Percentiles rank a stretch among this genome's conserved stretches.
Evolutionary conservation across 2,113 vertebrate genomes (phyloP).

Genomic region (Brachirus orientalis): DNA sequence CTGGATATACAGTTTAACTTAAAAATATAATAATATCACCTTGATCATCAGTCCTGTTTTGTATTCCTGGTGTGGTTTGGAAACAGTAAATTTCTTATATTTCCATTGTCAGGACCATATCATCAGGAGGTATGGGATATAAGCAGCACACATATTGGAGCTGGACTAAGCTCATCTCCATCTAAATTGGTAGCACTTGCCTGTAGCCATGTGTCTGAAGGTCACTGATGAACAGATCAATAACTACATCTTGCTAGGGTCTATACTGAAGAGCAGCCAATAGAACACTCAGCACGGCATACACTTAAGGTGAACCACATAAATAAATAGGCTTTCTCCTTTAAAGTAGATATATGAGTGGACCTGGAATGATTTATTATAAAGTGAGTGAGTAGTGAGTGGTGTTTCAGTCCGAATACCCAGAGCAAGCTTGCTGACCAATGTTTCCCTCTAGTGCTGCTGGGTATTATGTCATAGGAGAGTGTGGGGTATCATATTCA

Average conservation of each 20-base stretch:
- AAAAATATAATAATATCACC: too few relatives aligned
- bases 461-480: conserved; percentile 21
- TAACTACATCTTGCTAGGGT: conserved; percentile 49
- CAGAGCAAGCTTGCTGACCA: conserved; percentile 47
- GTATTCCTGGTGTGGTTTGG: not conserved
- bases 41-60: too few relatives aligned
- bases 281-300: conserved; percentile 15
- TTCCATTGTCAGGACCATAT: not conserved
- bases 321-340: not conserved
- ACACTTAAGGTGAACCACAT: not conserved
- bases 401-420: conserved; percentile 26
- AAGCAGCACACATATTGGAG: not conserved
- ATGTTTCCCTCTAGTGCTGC: conserved; percentile 24
- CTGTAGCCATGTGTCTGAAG: conserved; percentile 66
- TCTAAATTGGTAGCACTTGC: conserved; percentile 34
- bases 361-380: conserved; percentile 6
- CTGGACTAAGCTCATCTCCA: conserved; percentile 1
- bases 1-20: not conserved
- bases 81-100: not conserved
- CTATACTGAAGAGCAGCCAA: conserved; percentile 35
- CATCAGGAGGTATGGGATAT: not conserved
- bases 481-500: conserved; percentile 49
- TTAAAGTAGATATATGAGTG: conserved; percentile 6
- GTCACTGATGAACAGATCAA: conserved; percentile 70
- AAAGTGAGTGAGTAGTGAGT: conserved; percentile 23